A percentile compares a stretch with the other conserved stretches of the same genome.
Evolutionary conservation across 2,113 vertebrate species (phyloP).

Genomic region (Calyptomena viridis): DNA sequence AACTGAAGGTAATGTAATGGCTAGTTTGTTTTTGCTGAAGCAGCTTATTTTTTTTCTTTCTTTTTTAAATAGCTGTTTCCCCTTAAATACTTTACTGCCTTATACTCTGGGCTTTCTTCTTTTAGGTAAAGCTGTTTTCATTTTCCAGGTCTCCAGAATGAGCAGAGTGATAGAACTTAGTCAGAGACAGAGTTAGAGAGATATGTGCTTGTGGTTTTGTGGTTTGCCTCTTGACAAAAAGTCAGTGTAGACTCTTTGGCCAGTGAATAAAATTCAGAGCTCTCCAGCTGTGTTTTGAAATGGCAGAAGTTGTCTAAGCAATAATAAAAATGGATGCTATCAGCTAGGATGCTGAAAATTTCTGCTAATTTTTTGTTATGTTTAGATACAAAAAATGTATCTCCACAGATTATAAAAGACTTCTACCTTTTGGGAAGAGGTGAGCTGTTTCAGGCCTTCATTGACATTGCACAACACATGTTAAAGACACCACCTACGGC

Average conservation of each 20-base stretch:
- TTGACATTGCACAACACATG: constrained; percentile 96
- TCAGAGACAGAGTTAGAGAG: background rate
- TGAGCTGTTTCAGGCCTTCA: constrained; percentile 96
- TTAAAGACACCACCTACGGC: constrained; percentile 93
- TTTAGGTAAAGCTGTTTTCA: background rate
- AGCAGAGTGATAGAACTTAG: background rate
- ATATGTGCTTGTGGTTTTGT: background rate
- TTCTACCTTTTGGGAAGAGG: constrained; percentile 96
- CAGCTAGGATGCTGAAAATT: background rate
- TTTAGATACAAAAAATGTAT: background rate
- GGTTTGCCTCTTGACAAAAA: background rate
- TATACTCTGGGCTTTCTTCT: background rate
- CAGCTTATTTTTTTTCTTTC: background rate
- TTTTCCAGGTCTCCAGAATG: background rate
- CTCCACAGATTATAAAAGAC: constrained; percentile 92
- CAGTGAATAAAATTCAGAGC: background rate
- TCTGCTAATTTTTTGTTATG: background rate
- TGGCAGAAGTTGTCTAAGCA: background rate
- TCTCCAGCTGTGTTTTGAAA: background rate
- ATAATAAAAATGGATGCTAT: background rate
- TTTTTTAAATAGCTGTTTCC: background rate
- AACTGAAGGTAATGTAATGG: constrained; percentile 87
- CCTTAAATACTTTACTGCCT: background rate
- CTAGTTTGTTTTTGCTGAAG: background rate
- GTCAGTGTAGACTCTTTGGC: background rate